Conservation (phyloP, 2,888 invertebrate species). For the Polydesmus complanatus region DNA sequence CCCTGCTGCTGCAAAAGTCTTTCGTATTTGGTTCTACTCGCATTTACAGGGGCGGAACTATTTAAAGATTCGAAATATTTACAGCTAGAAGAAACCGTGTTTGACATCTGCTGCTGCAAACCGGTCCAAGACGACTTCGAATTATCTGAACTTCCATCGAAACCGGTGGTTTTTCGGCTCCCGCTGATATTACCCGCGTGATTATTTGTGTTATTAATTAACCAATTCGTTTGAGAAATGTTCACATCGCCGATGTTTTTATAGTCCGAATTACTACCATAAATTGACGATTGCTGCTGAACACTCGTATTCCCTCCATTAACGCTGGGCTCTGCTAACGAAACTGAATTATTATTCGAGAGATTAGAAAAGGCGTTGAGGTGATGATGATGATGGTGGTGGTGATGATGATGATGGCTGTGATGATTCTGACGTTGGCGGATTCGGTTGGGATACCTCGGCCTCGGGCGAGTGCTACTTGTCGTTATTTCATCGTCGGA, state of each 20-base stretch:
- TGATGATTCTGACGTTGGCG: slow-evolving; percentile 22
- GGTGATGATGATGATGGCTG: slow-evolving; percentile 6
- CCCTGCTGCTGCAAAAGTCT: not conserved
- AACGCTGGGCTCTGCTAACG: slow-evolving; percentile 35
- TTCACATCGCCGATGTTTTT: slow-evolving; percentile 14
- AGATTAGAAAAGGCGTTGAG: not conserved
- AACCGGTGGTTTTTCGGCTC: not conserved
- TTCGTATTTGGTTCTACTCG: not conserved
- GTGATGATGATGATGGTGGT: not conserved
- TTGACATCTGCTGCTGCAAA: not conserved
- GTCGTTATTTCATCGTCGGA: slow-evolving; percentile 49
- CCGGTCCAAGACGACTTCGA: not conserved
- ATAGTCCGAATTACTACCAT: slow-evolving; percentile 11
- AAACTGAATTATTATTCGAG: not conserved
- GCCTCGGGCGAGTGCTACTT: slow-evolving; percentile 26
- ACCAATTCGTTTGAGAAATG: not conserved
- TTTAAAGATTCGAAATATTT: not conserved
- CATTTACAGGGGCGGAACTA: not conserved
- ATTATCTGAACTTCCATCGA: not conserved
- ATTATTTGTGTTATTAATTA: not conserved
- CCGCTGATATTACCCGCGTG: not conserved
- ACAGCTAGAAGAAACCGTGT: not conserved
- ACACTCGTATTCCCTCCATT: slow-evolving; percentile 41
- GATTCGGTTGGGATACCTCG: slow-evolving; percentile 30
- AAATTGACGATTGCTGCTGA: slow-evolving; percentile 18